phyloP scores from a whole-genome alignment of 2,888 invertebrate species.

The Hirtodrosophila trivittata region DNA sequence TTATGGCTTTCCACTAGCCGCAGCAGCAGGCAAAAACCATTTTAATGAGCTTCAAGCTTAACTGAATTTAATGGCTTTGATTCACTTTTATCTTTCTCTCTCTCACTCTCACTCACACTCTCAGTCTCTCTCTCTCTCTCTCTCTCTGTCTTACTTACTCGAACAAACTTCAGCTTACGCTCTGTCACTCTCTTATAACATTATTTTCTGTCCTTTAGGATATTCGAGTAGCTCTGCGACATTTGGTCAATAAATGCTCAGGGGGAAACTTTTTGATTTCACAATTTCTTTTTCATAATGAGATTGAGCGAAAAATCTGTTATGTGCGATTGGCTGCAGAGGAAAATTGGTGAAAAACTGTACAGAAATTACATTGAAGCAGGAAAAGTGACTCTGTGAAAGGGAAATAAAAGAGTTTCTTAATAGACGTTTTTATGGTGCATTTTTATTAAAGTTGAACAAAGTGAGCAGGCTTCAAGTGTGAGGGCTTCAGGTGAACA shows the following conservation, averaged over 20 bases:
- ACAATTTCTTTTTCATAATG: not conserved
- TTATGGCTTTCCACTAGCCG: slow-evolving; percentile 43
- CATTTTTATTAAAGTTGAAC: too few species aligned
- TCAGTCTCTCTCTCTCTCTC: not conserved
- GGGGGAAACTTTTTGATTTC: not conserved
- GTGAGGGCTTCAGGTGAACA: too few species aligned
- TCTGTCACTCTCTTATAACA: not conserved
- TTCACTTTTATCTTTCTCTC: slow-evolving; percentile 8
- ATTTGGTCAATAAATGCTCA: slow-evolving; percentile 5
- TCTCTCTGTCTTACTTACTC: not conserved
- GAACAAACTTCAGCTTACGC: too few species aligned
- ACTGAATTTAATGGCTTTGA: slow-evolving; percentile 51
- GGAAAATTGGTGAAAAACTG: too few species aligned
- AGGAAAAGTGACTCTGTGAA: too few species aligned
- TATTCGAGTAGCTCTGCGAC: not conserved
- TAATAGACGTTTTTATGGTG: too few species aligned
- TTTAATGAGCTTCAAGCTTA: slow-evolving; percentile 61
- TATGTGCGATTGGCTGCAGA: too few species aligned
- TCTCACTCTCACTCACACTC: not conserved
- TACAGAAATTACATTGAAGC: too few species aligned
- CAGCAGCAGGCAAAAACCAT: slow-evolving; percentile 17
- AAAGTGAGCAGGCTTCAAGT: too few species aligned
- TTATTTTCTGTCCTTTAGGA: not conserved
- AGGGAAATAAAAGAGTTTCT: too few species aligned
- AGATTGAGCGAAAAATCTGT: slow-evolving; percentile 1